Evolutionary conservation across 2,113 vertebrate species (phyloP).

Genomic region (Stegastes partitus): DNA sequence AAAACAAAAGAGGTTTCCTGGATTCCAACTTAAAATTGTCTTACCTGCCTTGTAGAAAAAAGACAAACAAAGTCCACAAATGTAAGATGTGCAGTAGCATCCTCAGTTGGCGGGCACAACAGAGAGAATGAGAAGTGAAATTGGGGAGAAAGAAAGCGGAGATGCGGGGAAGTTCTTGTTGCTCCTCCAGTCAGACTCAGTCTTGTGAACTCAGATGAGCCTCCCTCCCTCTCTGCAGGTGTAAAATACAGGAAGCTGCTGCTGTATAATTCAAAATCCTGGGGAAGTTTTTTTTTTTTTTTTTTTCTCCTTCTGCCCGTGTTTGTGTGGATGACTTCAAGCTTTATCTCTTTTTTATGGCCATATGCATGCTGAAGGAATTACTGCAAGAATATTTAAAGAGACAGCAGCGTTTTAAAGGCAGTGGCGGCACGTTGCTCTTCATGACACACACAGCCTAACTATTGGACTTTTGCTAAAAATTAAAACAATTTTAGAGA

Average conservation of each 20-base stretch:
- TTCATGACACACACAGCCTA: neutral
- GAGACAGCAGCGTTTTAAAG: conserved; percentile 70
- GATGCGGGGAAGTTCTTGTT: conserved; percentile 62
- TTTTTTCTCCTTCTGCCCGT: conserved; percentile 4
- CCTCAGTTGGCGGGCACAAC: conserved; percentile 38
- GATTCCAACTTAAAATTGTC: conserved; percentile 9
- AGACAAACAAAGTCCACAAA: conserved; percentile 67
- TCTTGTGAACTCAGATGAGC: conserved; percentile 56
- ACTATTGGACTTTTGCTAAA: neutral
- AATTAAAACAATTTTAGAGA: too few relatives aligned
- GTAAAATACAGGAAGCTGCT: conserved; percentile 76
- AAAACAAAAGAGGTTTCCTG: neutral
- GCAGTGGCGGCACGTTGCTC: neutral
- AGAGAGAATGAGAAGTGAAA: conserved; percentile 7
- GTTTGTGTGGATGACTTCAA: conserved; percentile 71
- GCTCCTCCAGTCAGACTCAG: conserved; percentile 44
- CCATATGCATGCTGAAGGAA: conserved; percentile 81
- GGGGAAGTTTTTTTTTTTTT: conserved; percentile 46
- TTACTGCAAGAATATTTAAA: conserved; percentile 80
- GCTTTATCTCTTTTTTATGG: conserved; percentile 77
- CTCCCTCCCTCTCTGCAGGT: conserved; percentile 66
- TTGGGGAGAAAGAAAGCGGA: neutral
- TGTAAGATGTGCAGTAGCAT: conserved; percentile 74
- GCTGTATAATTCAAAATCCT: conserved; percentile 77
- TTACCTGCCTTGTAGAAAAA: conserved; percentile 82